These are phyloP conservation scores for Microtus agrestis DNA, from an alignment of 2,797 vertebrate genomes.

Conservation along the genomic window DNA sequence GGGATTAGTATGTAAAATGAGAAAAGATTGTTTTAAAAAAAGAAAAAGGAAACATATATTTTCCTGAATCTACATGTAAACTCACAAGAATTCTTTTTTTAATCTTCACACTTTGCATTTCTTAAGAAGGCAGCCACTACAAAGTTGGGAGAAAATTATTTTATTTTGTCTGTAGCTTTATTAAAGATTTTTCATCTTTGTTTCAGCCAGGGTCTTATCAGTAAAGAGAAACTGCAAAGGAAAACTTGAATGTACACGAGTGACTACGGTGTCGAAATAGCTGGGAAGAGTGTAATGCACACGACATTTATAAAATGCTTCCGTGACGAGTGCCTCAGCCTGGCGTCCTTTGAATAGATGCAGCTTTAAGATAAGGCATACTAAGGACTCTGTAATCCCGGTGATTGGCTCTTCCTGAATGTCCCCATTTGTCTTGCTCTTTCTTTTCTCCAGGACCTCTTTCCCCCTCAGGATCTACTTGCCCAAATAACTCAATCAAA, in stretches of 20 bases:
- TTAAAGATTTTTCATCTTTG: not conserved
- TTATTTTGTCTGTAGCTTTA: constrained; percentile 13
- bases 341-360: not conserved
- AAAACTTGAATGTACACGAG: not conserved
- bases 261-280: not conserved
- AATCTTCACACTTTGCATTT: not conserved
- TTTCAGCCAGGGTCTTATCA: not conserved
- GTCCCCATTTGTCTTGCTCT: not conserved
- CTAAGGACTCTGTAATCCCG: not conserved
- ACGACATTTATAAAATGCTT: rapidly evolving
- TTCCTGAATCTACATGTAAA: not conserved
- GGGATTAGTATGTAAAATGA: no score
- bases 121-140: not conserved
- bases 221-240: not conserved
- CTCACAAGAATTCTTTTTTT: not conserved
- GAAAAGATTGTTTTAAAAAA: no score
- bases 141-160: not conserved
- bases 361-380: not conserved
- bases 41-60: no score
- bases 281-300: not conserved
- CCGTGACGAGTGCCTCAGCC: not conserved
- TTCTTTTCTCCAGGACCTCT: not conserved
- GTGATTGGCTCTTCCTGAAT: not conserved
- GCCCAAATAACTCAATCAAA: not conserved
- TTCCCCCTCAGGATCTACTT: not conserved